Evolutionary conservation across 2,888 invertebrate genomes (phyloP), one percentile per base, ranked within the genome.

Genomic region (Noctuana brunneofusca): DNA sequence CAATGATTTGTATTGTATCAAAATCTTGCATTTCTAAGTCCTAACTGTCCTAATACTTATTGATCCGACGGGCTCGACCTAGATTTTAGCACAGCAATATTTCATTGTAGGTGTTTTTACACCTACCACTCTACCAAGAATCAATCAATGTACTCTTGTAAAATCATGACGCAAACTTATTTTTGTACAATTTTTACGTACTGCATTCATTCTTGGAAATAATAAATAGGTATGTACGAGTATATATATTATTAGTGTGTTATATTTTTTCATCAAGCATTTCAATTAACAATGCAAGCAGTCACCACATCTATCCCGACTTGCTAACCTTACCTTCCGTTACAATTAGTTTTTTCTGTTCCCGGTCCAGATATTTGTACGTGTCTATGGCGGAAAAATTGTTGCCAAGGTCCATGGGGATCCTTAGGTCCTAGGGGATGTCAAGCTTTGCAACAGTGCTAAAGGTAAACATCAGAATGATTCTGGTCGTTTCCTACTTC

Each of bases 31-130:
- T 12, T 32, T 32, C 12, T n/a, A n/a, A 12, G 32, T 32, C 32
- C 11, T 32, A 32, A n/a, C 52, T 35, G 35, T 53, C 35, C 53
- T 53, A 53, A 38, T 53, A 38, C n/a, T 27, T 53, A 53, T 53
- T 38, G 53, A 53, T 53, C 53, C 52, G 20, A 53, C 35, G 4
- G 22, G 20, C 20, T 22, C 22, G 53, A 18, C 53, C 53, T 53
- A 53, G 35, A 53, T 53, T 53, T 35, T 16, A 20, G 35, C 9
- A 35, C 12, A 20, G 32, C 11, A 24, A 38, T 24, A 38, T 54
- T 54, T n/a, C 14, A n/a, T 14, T 32, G 35, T 32, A 20, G 32
- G 20, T 53, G 48, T 22, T 22, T 48, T 52, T 52, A 4, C 16
- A 35, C 22, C 54, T 38, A 14, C 9, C 11, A 11, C 43, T 41